Base-by-base conservation (phyloP, 2,797 vertebrate genomes). In the Hoplostethus mediterraneus region DNA sequence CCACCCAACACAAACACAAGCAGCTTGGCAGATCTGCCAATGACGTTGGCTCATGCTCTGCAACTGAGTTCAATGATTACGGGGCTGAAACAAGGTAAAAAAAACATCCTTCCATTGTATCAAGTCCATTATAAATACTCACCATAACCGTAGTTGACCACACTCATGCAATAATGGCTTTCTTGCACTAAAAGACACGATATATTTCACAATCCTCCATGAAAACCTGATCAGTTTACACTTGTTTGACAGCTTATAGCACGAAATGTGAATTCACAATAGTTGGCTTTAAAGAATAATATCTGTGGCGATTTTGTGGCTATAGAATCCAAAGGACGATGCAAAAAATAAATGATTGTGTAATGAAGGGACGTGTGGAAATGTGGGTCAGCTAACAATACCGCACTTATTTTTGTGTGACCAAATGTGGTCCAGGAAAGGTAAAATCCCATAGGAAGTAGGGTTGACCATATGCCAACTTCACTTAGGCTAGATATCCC, bases 1-100 rank as follows among this genome's bases (percentile, higher is more conserved):
- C 82, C 73, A 60, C 73, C 85, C 82, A 86, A 85, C n/a, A 30
- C 79, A 90, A 90, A 90, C 76, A 84, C 67, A 76, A 73, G 75
- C 77, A 79, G 62, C 73, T 83, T 14, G 54, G 82, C 75, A 73
- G 74, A 80, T 79, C 78, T 82, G 83, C 81, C 79, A 88, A 78
- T 77, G 74, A 84, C 17, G 65, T 67, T 75, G 85, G 80, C 83
- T 86, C 61, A 64, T 66, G 61, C 60, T 28, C 64, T 61, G 75
- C 81, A 74, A 77, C 80, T 47, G 71, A 84, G 77, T 76, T 89
- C 65, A 83, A 38, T 67, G 71, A 83, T 83, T 80, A 80, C 60
- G 74, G 67, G 63, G 63, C 75, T 82, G 71, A 54, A 85, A 73
- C 12, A 38, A 28, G 47, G 53, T 44, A 71, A 63, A 64, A 74